Base-by-base conservation (phyloP, 2,888 invertebrate species). In the Scaptomyza flava region DNA sequence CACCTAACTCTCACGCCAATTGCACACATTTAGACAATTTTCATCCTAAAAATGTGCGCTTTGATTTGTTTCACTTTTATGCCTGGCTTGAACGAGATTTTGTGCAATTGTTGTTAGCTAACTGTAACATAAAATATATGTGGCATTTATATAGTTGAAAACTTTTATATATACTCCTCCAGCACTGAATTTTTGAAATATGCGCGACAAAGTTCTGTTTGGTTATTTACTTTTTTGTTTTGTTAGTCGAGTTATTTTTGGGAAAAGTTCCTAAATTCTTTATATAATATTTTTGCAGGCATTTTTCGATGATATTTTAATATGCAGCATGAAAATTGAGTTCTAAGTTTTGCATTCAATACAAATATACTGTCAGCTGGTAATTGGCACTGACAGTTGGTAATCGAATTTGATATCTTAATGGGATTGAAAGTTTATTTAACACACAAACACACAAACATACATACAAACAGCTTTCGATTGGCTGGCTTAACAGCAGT, bases 1-100 rank as follows among this genome's bases (percentile, higher is more conserved):
- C 11, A 23, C 53, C 20, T 33, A 48, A 23, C 12, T 30, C 61
- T 48, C 51, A 20, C 54, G 53, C 45, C 47, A 54, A 52, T 65
- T 73, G 67, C 80, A 71, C 73, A 77, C 72, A 85, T 80, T 83
- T 80, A 71, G 79, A 70, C 74, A 68, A 73, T 72, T 72, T 87
- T 77, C 75, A 62, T 56, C 47, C 70, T 66, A 62, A 74, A 81
- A 36, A 11, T 36, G 2, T 76, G 33, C 61, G 52, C 66, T 75
- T 68, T 66, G 67, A 70, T 84, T 84, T 84, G 72, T 66, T 63
- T 36, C 45, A 41, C 20, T 64, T 73, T 48, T 17, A 53, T 58
- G 54, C 36, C 41, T 11, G 54, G 51, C 62, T 63, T 23, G 6
- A 46, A 3, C 59, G 56, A 27, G 27, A 27, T 27, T 27, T 27